Evolutionary conservation across 2,113 vertebrate genomes (phyloP), one percentile per base, ranked within the genome.

Genomic region (Caranx melampygus): DNA sequence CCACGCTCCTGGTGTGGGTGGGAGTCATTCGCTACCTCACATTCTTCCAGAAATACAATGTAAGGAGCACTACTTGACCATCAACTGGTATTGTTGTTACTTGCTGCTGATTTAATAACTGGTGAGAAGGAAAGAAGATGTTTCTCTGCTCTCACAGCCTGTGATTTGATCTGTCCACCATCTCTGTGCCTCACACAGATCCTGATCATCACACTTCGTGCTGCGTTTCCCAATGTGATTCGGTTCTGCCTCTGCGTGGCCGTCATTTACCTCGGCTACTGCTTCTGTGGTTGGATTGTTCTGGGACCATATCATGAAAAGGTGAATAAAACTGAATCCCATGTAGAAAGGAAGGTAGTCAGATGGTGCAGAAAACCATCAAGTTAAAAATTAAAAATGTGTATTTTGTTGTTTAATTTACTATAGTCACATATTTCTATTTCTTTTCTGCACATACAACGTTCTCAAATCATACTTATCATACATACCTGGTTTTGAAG

Each of bases 251-350:
- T 96, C 93, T 99, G 97, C 1, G 97, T 97, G 49, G 97, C 97
- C 0, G 97, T 97, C 72, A 99, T 99, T 88, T 99, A 99, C 82
- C 85, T 99, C 87, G 98, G 98, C 60, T 99, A 98, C 82, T 99
- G 97, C 90, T 99, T 99, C 94, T 99, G 98, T 0, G 98, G 98
- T n/a, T 99, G 98, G 98, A 98, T 99, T 0, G 98, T 99, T 7
- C 65, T 99, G 68, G 97, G 97, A 5, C 97, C 97, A 0, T 98
- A 99, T 82, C 98, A 99, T 0, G 95, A 96, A 74, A 99, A 99
- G 96, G 98, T 99, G 78, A 78, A 18, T n/a, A 2, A 26, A 6
- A 21, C 18, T 21, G 0, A 21, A 72, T 21, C 14, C 21, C 7
- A 60, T 16, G 0, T 51, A 20, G 18, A 64, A 21, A 3, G 4